Evolutionary conservation across 2,888 invertebrate species (phyloP).

Genomic region (Maniola hyperantus): DNA sequence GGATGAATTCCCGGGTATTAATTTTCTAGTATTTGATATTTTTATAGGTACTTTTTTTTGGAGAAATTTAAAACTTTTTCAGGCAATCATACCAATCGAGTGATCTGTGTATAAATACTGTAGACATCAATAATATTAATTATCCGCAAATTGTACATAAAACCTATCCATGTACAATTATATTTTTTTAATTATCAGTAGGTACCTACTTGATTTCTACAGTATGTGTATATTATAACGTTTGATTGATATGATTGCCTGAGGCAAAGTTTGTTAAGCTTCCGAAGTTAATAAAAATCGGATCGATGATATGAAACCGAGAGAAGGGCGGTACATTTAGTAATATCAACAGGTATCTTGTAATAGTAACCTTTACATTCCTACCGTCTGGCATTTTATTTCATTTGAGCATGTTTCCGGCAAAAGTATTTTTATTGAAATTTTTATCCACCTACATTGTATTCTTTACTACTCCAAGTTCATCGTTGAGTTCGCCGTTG

Average conservation of each 20-base stretch:
- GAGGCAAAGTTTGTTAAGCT: background rate
- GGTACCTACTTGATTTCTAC: background rate
- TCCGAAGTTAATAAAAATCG: background rate
- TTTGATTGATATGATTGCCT: conserved; percentile 6
- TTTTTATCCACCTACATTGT: background rate
- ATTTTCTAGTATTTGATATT: no score
- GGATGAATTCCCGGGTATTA: no score
- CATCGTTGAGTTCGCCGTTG: background rate
- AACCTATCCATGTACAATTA: no score
- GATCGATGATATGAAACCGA: background rate
- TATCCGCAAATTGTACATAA: no score
- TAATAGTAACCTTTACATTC: background rate
- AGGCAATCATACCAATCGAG: no score
- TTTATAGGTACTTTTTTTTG: no score
- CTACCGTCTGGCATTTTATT: background rate
- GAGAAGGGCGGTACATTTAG: background rate
- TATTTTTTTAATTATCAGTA: no score
- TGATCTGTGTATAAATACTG: no score
- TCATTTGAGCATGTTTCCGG: conserved; percentile 3
- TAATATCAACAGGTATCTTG: conserved; percentile 4
- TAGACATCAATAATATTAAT: no score
- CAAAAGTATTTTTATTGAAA: background rate
- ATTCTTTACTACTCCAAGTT: background rate
- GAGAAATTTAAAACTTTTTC: no score
- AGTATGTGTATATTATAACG: background rate